Evolutionary conservation across 1,140 invertebrate species (phyloP).

Genomic region (Galendromus occidentalis): DNA sequence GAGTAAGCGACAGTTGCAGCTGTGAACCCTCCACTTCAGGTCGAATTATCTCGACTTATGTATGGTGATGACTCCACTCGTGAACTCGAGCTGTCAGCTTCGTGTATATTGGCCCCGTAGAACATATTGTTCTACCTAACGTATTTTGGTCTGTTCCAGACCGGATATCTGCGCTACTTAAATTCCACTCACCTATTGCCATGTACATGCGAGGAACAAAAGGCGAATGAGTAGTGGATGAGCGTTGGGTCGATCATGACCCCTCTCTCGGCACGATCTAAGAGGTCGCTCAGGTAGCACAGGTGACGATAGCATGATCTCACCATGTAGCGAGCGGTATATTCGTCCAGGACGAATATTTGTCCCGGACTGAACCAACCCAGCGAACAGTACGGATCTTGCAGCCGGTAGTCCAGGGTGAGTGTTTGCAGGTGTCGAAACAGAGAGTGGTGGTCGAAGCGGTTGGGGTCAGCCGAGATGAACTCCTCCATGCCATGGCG

Average conservation of each 20-base stretch:
- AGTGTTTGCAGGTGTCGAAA: conserved; percentile 79
- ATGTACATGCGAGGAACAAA: conserved; percentile 94
- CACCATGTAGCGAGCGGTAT: conserved; percentile 90
- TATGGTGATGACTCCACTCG: no score
- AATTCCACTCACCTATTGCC: conserved; percentile 56
- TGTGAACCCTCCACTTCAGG: no score
- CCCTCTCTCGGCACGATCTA: conserved; percentile 83
- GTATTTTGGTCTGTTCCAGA: conserved; percentile 15
- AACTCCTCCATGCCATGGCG: conserved; percentile 99
- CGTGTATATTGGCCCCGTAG: no score
- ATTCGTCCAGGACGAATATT: conserved; percentile 94
- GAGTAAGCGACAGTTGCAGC: no score
- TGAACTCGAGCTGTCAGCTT: no score
- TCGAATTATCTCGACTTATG: no score
- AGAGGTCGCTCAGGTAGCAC: conserved; percentile 80
- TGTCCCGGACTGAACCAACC: conserved; percentile 99
- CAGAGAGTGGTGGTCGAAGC: conserved; percentile 76
- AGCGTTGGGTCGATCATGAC: conserved; percentile 92
- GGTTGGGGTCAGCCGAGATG: conserved; percentile 91
- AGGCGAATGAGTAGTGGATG: conserved; percentile 96
- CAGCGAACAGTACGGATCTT: conserved; percentile 90
- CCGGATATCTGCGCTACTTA: conserved; percentile 10
- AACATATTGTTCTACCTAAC: no score
- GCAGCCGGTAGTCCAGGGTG: conserved; percentile 81
- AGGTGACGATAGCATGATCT: conserved; percentile 88